Conservation (phyloP, 2,797 vertebrate genomes). For the Furcifer pardalis region DNA sequence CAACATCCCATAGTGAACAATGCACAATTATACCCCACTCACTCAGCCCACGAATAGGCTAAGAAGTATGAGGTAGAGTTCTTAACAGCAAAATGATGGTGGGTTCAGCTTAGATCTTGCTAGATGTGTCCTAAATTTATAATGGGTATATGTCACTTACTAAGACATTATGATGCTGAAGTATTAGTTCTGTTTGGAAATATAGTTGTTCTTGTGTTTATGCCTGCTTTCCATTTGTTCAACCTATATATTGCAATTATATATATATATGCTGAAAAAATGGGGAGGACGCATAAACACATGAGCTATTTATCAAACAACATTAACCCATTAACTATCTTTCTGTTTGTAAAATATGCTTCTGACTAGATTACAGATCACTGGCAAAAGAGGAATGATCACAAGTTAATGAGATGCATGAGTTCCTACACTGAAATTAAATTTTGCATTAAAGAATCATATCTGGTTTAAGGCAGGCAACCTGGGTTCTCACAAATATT, state of each 20-base stretch:
- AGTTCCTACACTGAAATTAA: too few relatives aligned
- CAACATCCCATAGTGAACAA: background rate
- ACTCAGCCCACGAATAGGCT: background rate
- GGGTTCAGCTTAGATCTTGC: background rate
- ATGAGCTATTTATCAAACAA: too few relatives aligned
- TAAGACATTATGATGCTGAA: background rate
- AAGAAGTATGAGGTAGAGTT: background rate
- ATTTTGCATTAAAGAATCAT: too few relatives aligned
- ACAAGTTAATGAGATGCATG: too few relatives aligned
- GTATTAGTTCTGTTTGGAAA: background rate
- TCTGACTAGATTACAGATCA: too few relatives aligned
- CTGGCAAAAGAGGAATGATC: too few relatives aligned
- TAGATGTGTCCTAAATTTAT: background rate
- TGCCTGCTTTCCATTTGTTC: background rate
- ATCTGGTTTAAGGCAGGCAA: background rate
- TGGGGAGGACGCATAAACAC: too few relatives aligned
- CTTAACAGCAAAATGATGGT: background rate
- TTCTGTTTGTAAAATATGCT: too few relatives aligned
- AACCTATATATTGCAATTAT: too few relatives aligned
- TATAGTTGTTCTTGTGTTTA: background rate
- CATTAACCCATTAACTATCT: too few relatives aligned
- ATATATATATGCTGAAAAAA: too few relatives aligned
- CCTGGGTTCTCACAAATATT: background rate
- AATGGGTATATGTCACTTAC: background rate
- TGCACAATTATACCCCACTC: background rate